Conservation (phyloP, 2,113 vertebrate species). For the Kryptolebias marmoratus region DNA sequence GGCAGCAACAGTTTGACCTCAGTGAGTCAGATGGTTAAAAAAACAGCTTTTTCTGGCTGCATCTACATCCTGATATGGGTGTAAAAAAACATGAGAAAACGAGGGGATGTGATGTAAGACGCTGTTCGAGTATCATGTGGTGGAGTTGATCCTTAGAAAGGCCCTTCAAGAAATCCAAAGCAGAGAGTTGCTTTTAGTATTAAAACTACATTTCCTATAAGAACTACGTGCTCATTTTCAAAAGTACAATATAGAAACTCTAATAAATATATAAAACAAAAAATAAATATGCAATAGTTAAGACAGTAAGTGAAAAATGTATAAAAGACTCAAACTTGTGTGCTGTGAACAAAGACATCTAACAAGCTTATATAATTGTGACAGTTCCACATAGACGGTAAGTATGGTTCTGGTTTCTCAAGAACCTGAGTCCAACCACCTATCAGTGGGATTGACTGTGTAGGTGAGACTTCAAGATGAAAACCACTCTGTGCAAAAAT, state of each 20-base stretch:
- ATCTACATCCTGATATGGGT: no score
- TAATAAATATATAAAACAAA: constrained; percentile 77
- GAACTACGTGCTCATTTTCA: constrained; percentile 57
- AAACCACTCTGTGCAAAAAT: constrained; percentile 70
- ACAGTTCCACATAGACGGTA: constrained; percentile 23
- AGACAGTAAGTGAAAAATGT: constrained; percentile 63
- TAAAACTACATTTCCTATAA: constrained; percentile 59
- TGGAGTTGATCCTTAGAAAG: constrained; percentile 35
- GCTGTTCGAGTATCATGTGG: constrained; percentile 26
- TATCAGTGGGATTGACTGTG: constrained; percentile 33
- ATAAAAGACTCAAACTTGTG: constrained; percentile 60
- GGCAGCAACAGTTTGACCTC: no score
- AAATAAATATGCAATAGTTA: constrained; percentile 79
- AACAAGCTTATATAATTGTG: constrained; percentile 41
- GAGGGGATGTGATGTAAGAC: no score
- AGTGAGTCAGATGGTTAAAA: no score
- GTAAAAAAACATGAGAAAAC: no score
- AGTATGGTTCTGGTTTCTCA: constrained; percentile 11
- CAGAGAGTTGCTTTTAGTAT: constrained; percentile 1
- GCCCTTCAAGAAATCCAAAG: constrained; percentile 20
- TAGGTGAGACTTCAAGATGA: constrained; percentile 44
- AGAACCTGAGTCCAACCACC: constrained; percentile 2
- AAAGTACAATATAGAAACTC: constrained; percentile 69
- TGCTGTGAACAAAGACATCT: constrained; percentile 38
- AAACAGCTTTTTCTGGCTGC: no score